Conservation (phyloP, 2,113 vertebrate species). For the Gopherus flavomarginatus region DNA sequence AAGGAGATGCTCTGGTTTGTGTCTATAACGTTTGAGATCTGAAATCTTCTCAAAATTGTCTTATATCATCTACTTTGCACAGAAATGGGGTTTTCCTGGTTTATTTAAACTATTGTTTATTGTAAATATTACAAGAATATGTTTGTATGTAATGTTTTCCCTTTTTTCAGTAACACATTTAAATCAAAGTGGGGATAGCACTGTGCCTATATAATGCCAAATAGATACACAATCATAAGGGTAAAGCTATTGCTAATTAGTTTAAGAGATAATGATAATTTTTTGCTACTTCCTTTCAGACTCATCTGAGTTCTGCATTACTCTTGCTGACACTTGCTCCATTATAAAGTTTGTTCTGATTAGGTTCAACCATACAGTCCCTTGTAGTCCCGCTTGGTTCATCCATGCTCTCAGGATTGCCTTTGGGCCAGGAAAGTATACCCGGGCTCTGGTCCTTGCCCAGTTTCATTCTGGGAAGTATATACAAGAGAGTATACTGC, state of each 20-base stretch:
- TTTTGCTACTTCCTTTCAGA: not conserved
- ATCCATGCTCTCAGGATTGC: accelerated
- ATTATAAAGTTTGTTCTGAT: not conserved
- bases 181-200: not conserved
- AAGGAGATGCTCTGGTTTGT: not conserved
- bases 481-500: not conserved
- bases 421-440: not conserved
- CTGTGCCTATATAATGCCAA: not conserved
- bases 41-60: not conserved
- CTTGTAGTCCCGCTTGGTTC: accelerated
- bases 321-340: not conserved
- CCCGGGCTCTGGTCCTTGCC: not conserved
- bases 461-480: not conserved
- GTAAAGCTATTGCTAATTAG: not conserved
- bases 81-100: not conserved
- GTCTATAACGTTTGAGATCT: not conserved
- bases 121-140: not conserved
- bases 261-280: not conserved
- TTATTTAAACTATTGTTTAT: not conserved
- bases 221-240: not conserved
- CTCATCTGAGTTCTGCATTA: not conserved
- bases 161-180: not conserved
- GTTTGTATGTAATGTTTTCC: not conserved
- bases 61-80: not conserved
- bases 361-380: not conserved